phyloP scores from a whole-genome alignment of 2,797 vertebrate genomes.

The Macropus fuliginosus region DNA sequence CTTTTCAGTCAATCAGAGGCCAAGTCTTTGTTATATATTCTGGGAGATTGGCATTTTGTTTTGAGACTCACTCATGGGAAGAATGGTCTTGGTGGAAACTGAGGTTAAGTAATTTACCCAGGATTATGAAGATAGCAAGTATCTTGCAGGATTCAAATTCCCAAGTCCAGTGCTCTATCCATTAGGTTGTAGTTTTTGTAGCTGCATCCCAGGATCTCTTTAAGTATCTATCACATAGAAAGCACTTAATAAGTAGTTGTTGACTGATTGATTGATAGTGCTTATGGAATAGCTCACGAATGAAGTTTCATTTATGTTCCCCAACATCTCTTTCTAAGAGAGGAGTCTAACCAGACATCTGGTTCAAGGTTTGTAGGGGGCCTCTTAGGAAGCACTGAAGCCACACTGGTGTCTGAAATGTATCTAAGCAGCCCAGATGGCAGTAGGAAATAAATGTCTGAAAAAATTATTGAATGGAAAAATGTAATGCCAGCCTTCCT shows the following conservation, averaged over 20 bases:
- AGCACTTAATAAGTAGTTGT: neutral
- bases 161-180: neutral
- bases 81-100: neutral
- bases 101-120: neutral
- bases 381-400: neutral
- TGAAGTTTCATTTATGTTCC: fast-evolving
- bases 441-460: neutral
- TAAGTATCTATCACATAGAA: neutral
- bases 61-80: no score
- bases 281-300: neutral
- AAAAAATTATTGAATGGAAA: neutral
- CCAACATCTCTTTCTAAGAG: neutral
- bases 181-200: neutral
- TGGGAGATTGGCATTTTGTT: no score
- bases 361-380: neutral
- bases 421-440: neutral
- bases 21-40: no score
- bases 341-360: fast-evolving
- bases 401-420: neutral
- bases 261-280: neutral
- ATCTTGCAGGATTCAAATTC: neutral
- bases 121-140: neutral
- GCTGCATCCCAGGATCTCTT: neutral
- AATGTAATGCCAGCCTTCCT: neutral
- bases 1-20: no score